Evolutionary conservation across 2,113 vertebrate genomes (phyloP), one percentile per base, ranked within the genome.

Genomic region (Lepus americanus): DNA sequence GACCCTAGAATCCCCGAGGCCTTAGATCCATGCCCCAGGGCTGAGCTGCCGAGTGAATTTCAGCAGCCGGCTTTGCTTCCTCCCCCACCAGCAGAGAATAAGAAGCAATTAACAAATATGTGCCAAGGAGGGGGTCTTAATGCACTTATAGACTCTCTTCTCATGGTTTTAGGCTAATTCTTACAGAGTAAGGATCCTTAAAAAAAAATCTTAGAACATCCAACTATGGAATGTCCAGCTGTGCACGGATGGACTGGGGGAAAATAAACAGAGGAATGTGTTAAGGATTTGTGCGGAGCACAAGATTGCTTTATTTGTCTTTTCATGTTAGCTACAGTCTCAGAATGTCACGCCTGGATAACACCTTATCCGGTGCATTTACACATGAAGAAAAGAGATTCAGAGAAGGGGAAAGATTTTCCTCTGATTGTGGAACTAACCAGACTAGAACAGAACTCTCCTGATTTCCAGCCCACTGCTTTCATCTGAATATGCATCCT

Each of bases 91-190:
- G 44, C 25, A 59, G 87, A 95, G 92, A 59, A 55, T 73, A 72
- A 95, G 90, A 97, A 79, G 10, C 53, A 90, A 78, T 97, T 70
- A 96, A 95, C 59, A 70, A 96, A 96, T 23, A 93, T 39, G 29
- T n/a, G 66, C 73, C 36, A 76, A 66, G 74, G 44, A 94, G 27
- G 78, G 14, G 20, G 33, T 76, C 79, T 89, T 25, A 73, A 89
- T 69, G 87, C 36, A 94, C 20, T 92, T 79, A 84, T 0, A 77
- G 69, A 72, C 70, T 89, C 69, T 92, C 79, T 85, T 88, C 36
- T 63, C 10, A 92, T 72, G 70, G 61, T 96, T 95, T 97, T 25
- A 89, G 92, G 29, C 95, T 95, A 73, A 94, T 86, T 92, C 84
- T 93, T 86, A 96, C 61, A 89, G 59, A 44, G 49, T 31, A 94